These are phyloP conservation scores for Triplophysa dalaica DNA, from an alignment of 2,113 vertebrate species.

Conservation along the genomic window DNA sequence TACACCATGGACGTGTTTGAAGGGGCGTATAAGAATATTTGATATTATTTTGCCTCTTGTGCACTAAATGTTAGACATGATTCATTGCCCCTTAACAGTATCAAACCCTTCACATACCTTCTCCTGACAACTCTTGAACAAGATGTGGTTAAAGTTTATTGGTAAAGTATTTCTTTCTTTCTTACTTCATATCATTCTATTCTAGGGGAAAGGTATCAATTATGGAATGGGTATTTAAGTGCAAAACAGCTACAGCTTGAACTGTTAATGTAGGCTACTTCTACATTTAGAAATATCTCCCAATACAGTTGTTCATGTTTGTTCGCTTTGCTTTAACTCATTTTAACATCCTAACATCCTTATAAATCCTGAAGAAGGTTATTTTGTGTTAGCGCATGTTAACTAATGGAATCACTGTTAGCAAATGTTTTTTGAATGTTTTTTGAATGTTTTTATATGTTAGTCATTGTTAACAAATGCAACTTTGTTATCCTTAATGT, in stretches of 20 bases:
- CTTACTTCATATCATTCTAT: background rate
- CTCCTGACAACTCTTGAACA: background rate
- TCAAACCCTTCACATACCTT: constrained; percentile 9
- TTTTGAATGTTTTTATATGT: no score
- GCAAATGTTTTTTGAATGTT: no score
- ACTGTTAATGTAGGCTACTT: constrained; percentile 2
- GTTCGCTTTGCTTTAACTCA: no score
- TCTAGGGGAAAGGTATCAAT: constrained; percentile 15
- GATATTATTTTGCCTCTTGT: constrained; percentile 42
- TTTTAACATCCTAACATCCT: no score
- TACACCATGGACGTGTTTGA: constrained; percentile 11
- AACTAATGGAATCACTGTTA: no score
- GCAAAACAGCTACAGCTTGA: constrained; percentile 12
- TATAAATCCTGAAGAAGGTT: no score
- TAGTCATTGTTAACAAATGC: no score
- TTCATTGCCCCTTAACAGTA: constrained; percentile 35
- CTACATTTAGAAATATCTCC: background rate
- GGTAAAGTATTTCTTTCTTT: background rate
- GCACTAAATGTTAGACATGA: constrained; percentile 29
- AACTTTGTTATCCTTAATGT: background rate
- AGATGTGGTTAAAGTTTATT: constrained; percentile 4
- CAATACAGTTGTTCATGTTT: no score
- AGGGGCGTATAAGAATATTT: constrained; percentile 23
- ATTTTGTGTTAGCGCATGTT: no score
- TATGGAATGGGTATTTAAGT: constrained; percentile 15